These are phyloP conservation scores for Mastomys coucha DNA, from an alignment of 2,113 vertebrate species.

Conservation along the genomic window DNA sequence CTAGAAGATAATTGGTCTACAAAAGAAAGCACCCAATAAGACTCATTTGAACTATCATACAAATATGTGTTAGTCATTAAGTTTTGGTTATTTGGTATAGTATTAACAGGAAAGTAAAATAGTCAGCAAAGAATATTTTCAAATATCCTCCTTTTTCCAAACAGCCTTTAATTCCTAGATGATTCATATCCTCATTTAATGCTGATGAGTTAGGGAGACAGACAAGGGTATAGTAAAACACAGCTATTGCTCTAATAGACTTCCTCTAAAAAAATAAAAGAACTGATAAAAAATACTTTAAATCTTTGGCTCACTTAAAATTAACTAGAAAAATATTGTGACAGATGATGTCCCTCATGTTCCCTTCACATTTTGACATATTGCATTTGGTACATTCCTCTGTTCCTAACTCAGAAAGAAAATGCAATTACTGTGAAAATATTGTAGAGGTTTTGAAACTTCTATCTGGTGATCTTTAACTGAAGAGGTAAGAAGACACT, in stretches of 20 bases:
- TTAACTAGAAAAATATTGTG: constrained; percentile 86
- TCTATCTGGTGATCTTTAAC: constrained; percentile 68
- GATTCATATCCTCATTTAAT: constrained; percentile 60
- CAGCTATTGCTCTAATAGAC: constrained; percentile 72
- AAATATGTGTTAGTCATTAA: not conserved
- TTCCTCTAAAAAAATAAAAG: constrained; percentile 74
- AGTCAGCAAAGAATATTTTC: constrained; percentile 35
- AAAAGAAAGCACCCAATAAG: not conserved
- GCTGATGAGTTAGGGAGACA: constrained; percentile 40
- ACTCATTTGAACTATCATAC: not conserved
- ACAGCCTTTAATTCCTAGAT: not conserved
- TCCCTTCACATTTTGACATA: constrained; percentile 84
- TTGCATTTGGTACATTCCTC: constrained; percentile 80
- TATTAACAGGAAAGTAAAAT: constrained; percentile 43
- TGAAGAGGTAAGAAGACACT: constrained; percentile 63
- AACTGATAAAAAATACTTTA: constrained; percentile 84
- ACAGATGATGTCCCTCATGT: constrained; percentile 85
- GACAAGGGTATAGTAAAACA: constrained; percentile 69
- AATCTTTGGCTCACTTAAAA: constrained; percentile 84
- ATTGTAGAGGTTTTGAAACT: constrained; percentile 72
- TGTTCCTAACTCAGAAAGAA: constrained; percentile 83
- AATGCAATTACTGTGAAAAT: constrained; percentile 81
- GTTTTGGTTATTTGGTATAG: constrained; percentile 1
- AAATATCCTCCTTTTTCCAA: not conserved
- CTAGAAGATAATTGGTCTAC: not conserved